Evolutionary conservation across 2,113 vertebrate species (phyloP), one percentile per base, ranked within the genome.

Genomic region (Aythya baeri): DNA sequence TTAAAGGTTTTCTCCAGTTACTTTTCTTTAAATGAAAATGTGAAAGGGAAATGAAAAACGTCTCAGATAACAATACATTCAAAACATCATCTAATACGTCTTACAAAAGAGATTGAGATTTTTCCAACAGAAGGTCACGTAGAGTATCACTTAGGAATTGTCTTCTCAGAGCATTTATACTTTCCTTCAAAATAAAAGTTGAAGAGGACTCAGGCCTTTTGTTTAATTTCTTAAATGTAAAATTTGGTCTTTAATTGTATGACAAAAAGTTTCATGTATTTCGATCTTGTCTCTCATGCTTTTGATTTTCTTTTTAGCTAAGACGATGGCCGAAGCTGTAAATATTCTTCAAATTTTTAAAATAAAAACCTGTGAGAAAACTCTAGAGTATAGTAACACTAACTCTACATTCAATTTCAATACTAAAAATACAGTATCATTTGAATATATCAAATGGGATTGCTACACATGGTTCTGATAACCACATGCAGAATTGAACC

Each of bases 1-100:
- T 93, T 97, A 91, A 71, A 95, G 62, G n/a, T 82, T 95, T 72
- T 86, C 14, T 91, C 83, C 68, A 70, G 38, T 46, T 90, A 54
- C 70, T 89, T 92, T 86, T 80, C 75, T 90, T 91, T 90, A 82
- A 74, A 88, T 86, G 68, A 55, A 89, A 86, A 88, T 76, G 49
- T 90, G 81, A 81, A 94, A 73, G 54, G 27, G 83, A 86, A 91
- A 70, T 54, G 12, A 70, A 70, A 89, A 89, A 62, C 38, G 21
- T 21, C 20, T 79, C 31, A 79, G 23, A 59, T 82, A 94, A 57
- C 29, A 72, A 88, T 70, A 65, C 26, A 74, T 36, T 74, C 46
- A 81, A 88, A 88, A 88, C 84, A 66, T 71, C 2, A 18, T 77
- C 87, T 89, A 65, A 93, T 72, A 15, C n/a, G 31, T 70, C 8